Evolutionary conservation across 2,797 vertebrate species (phyloP).

Genomic region (Crypturellus tataupa): DNA sequence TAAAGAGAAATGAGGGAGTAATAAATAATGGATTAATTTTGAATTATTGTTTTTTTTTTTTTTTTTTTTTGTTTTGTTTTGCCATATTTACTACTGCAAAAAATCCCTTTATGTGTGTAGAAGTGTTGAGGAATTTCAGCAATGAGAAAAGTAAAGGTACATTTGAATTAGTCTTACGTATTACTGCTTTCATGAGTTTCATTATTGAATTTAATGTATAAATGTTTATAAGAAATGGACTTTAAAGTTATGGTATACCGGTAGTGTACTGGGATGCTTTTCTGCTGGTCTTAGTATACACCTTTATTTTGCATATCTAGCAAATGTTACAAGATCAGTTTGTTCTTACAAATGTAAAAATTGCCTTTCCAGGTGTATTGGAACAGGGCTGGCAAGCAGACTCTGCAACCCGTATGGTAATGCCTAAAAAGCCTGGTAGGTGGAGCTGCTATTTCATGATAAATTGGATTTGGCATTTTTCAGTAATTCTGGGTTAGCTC

Average conservation of each 20-base stretch:
- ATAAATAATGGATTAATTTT: background rate
- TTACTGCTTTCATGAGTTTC: background rate
- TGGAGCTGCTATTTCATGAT: conserved; percentile 74
- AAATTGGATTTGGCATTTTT: background rate
- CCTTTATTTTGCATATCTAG: background rate
- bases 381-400: conserved; percentile 97
- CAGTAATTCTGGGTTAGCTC: background rate
- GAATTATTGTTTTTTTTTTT: background rate
- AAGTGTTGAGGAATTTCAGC: background rate
- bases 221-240: background rate
- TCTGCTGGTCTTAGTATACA: background rate
- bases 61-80: too few relatives aligned
- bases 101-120: background rate
- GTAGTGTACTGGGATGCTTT: background rate
- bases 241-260: background rate
- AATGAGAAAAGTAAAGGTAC: background rate
- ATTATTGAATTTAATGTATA: background rate
- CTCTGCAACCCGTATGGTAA: conserved; percentile 93
- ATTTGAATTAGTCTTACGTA: background rate
- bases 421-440: conserved; percentile 97
- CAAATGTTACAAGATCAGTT: background rate
- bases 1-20: background rate
- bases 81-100: too few relatives aligned
- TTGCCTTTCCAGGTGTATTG: conserved; percentile 85
- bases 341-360: background rate